phyloP scores from a whole-genome alignment of 2,113 vertebrate genomes.

The Acinonyx jubatus region DNA sequence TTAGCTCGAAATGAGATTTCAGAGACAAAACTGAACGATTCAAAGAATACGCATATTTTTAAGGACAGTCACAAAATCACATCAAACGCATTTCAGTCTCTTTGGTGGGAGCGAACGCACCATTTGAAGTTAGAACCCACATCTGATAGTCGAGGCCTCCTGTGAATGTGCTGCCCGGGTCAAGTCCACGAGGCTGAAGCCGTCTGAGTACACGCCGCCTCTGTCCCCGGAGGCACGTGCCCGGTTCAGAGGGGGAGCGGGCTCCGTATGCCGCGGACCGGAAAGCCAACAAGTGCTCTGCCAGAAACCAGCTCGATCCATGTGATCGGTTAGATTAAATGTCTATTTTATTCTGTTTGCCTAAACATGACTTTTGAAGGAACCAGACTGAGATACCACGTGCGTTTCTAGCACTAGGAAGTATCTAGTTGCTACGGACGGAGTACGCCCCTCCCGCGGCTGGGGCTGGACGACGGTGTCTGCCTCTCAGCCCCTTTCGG shows the following conservation, averaged over 20 bases:
- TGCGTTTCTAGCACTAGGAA: not conserved
- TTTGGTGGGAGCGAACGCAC: not conserved
- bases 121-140: not conserved
- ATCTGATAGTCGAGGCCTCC: not conserved
- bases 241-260: slow-evolving; percentile 90
- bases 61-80: not conserved
- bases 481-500: accelerated
- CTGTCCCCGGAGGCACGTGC: slow-evolving; percentile 89
- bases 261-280: slow-evolving; percentile 90
- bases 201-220: slow-evolving; percentile 51
- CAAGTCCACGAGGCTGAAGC: slow-evolving; percentile 25
- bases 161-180: not conserved
- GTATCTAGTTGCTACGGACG: accelerated
- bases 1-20: not conserved
- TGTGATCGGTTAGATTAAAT: slow-evolving; percentile 65
- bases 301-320: slow-evolving; percentile 75
- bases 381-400: accelerated
- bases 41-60: not conserved
- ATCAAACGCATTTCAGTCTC: not conserved
- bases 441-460: not conserved
- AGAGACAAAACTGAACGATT: not conserved
- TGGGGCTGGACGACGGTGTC: not conserved
- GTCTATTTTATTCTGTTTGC: not conserved
- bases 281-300: slow-evolving; percentile 92
- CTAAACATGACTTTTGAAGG: not conserved